Evolutionary conservation across 1,140 invertebrate species (phyloP), one percentile per base, ranked within the genome.

Genomic region (Diabrotica virgifera): DNA sequence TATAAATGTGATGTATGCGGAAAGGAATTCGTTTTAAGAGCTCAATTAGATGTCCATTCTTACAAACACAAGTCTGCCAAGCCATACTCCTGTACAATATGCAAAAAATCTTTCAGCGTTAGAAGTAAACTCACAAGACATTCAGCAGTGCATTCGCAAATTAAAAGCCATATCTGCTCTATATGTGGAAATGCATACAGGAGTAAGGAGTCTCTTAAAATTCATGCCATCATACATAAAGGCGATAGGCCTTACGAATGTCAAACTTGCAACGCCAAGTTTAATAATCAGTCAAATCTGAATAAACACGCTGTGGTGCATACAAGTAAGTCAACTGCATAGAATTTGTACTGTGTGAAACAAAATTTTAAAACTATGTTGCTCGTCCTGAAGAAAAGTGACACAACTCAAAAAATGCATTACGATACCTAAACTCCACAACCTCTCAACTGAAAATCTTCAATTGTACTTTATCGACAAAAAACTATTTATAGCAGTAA

Each of bases 231-330:
- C 5, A 82, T 82, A 5, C 84, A 85, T 64, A 79, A 72, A 24
- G 79, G 79, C n/a, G 82, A 84, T 59, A 80, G 81, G 53, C 79
- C 80, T 0, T 84, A 78, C 67, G 36, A 72, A 0, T 85, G 84
- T 64, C 80, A 80, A 11, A 61, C 80, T 8, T 85, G 84, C 70
- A 72, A 75, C 5, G 72, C 77, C 5, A 78, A 76, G 59, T 85
- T 84, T 72, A 81, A 80, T 62, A 80, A 84, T 67, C 80, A 79
- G 69, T 84, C 82, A 5, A 84, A 84, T 72, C 73, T 85, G 64
- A 82, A 83, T 66, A 78, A 83, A 60, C 84, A 85, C 69, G 75
- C 80, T 40, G 70, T 79, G n/a, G 80, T 80, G 55, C 83, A 84
- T 74, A 81, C 81, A 62, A 81, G 85, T 85, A 74, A 79, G 79